A percentile compares a stretch with the other conserved stretches of the same genome.
These are phyloP conservation scores for Hydrophis major DNA, from an alignment of 2,797 vertebrate species.

Conservation along the genomic window DNA sequence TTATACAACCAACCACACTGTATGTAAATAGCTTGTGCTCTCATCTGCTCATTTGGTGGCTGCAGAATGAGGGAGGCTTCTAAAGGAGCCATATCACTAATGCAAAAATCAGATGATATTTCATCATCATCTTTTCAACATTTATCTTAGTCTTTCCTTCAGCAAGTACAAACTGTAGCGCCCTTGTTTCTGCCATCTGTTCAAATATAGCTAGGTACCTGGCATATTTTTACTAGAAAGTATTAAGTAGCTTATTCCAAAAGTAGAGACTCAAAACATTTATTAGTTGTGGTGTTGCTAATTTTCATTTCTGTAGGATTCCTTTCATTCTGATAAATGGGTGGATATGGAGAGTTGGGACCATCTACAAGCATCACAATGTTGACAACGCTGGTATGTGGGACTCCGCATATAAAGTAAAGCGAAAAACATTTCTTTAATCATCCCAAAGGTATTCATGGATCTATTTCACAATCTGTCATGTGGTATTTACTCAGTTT, in stretches of 20 bases:
- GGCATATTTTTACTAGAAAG: slow-evolving; percentile 48
- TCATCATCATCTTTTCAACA: slow-evolving; percentile 47
- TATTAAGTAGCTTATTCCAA: slow-evolving; percentile 33
- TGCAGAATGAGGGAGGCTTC: slow-evolving; percentile 30
- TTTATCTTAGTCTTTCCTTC: slow-evolving; percentile 36
- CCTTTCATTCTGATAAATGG: slow-evolving; percentile 20
- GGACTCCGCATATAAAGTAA: neutral
- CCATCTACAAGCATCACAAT: neutral
- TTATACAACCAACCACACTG: neutral
- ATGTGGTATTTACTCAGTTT: neutral
- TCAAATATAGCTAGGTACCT: slow-evolving; percentile 28
- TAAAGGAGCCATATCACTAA: slow-evolving; percentile 45
- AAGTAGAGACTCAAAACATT: slow-evolving; percentile 41
- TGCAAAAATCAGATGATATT: slow-evolving; percentile 45
- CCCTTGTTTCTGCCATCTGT: slow-evolving; percentile 52
- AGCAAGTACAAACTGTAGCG: slow-evolving; percentile 39
- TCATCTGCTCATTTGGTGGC: slow-evolving; percentile 41
- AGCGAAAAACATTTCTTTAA: neutral
- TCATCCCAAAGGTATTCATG: neutral
- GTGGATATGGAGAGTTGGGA: neutral
- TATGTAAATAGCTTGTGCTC: slow-evolving; percentile 45
- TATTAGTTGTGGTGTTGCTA: slow-evolving; percentile 27
- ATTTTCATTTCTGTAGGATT: slow-evolving; percentile 21
- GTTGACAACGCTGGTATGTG: neutral
- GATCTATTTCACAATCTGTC: neutral